Conservation (phyloP, 2,888 invertebrate genomes). For the Helicoverpa assulta region DNA sequence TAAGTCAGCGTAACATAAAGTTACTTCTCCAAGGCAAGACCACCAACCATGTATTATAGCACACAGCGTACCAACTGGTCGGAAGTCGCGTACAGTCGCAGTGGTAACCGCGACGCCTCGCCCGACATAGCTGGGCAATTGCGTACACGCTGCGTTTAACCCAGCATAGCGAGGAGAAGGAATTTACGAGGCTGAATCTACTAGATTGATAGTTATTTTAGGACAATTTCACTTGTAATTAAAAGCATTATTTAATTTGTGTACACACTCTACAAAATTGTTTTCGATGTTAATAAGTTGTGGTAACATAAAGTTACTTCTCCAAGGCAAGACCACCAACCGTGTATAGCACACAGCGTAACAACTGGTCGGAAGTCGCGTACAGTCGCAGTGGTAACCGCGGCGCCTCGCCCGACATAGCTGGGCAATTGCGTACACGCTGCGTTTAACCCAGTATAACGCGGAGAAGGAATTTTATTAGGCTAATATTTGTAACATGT, state of each 20-base stretch:
- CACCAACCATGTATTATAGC: conserved; percentile 10
- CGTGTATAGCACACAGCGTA: neutral
- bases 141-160: conserved; percentile 70
- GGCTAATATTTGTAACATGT: too few species aligned
- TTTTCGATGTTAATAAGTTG: too few species aligned
- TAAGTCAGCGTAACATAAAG: neutral
- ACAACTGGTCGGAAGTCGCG: conserved; percentile 24
- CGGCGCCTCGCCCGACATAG: conserved; percentile 37
- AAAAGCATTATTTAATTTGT: too few species aligned
- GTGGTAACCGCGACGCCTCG: conserved; percentile 48
- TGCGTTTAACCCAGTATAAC: conserved; percentile 56
- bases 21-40: conserved; percentile 14
- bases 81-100: conserved; percentile 38
- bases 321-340: too few species aligned
- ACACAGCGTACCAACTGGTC: conserved; percentile 1
- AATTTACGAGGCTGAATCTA: too few species aligned
- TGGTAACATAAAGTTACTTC: too few species aligned
- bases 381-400: conserved; percentile 46
- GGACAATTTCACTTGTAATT: too few species aligned
- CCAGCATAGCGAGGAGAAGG: conserved; percentile 47
- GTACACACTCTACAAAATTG: too few species aligned
- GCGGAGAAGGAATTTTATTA: conserved; percentile 48
- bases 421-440: conserved; percentile 72
- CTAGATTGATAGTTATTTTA: too few species aligned
- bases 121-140: conserved; percentile 64